Evolutionary conservation across 2,113 vertebrate species (phyloP).

Genomic region (Nyctibius bracteatus): DNA sequence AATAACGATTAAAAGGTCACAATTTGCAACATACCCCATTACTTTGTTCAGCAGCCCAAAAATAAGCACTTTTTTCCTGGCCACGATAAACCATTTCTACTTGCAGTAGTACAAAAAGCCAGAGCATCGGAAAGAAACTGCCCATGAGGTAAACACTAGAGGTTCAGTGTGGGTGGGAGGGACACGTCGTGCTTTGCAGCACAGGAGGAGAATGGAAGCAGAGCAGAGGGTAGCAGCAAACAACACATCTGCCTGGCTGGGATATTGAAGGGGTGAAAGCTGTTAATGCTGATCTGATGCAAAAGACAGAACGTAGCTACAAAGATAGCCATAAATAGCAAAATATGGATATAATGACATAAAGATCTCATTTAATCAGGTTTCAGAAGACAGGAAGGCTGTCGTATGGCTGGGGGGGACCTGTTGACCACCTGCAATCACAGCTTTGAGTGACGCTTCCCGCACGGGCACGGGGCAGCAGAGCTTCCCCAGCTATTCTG

Average conservation of each 20-base stretch:
- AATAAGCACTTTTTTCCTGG: not conserved
- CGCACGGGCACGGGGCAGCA: not conserved
- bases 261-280: not conserved
- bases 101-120: not conserved
- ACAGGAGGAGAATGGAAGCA: not conserved
- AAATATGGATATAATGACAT: not conserved
- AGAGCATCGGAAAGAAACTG: not conserved
- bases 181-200: not conserved
- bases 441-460: not conserved
- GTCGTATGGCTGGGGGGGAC: not conserved
- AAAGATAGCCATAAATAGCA: not conserved
- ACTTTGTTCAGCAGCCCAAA: not conserved
- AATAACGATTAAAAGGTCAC: not conserved
- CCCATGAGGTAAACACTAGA: fast-evolving
- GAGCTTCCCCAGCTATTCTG: not conserved
- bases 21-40: not conserved
- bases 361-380: not conserved
- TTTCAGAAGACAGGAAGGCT: not conserved
- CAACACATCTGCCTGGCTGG: not conserved
- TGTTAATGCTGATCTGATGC: not conserved
- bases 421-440: not conserved
- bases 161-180: not conserved
- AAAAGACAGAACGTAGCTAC: not conserved
- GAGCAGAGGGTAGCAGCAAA: not conserved
- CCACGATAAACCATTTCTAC: not conserved